Conservation (phyloP, 2,797 vertebrate genomes). For the Gallinago stenura region DNA sequence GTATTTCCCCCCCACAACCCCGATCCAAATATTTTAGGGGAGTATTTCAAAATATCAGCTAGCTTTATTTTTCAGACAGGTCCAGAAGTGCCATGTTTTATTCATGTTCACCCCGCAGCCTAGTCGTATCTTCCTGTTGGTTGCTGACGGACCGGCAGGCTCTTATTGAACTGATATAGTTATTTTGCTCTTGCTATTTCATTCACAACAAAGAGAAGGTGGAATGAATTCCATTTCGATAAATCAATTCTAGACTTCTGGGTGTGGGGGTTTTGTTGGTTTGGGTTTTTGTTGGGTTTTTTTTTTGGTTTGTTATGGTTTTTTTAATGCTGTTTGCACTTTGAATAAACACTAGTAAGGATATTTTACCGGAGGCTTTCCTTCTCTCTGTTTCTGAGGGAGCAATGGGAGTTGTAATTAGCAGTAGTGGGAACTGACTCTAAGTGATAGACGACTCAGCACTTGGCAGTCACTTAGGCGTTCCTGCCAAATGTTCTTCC, state of each 20-base stretch:
- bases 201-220: background rate
- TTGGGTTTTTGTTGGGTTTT: no score
- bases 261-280: background rate
- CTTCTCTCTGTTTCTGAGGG: background rate
- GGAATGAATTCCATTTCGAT: background rate
- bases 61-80: background rate
- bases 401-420: constrained; percentile 54
- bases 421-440: constrained; percentile 37
- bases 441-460: constrained; percentile 52
- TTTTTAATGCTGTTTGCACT: background rate
- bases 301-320: background rate
- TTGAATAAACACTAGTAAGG: background rate
- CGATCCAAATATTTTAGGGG: background rate
- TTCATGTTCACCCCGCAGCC: background rate
- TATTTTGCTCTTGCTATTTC: background rate
- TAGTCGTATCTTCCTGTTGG: background rate
- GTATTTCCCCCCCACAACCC: no score
- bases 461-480: constrained; percentile 38
- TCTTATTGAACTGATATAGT: background rate
- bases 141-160: background rate
- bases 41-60: background rate
- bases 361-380: constrained; percentile 4
- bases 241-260: background rate
- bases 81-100: background rate
- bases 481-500: constrained; percentile 59